Conservation (phyloP, 1,140 invertebrate genomes). For the Teleopsis dalmanni region DNA sequence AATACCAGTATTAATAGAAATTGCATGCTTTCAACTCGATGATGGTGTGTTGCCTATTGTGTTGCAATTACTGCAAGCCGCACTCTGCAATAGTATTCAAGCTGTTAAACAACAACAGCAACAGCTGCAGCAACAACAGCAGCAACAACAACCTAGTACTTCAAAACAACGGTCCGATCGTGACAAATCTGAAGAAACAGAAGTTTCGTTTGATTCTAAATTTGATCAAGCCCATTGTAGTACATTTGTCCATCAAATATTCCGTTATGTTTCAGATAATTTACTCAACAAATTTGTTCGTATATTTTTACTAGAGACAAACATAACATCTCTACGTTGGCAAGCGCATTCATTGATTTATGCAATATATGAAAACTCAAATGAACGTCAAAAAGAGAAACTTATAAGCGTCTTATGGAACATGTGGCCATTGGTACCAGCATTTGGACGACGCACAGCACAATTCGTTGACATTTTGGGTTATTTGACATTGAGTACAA, state of each 20-base stretch:
- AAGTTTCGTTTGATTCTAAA: slow-evolving; percentile 50
- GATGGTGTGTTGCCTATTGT: slow-evolving; percentile 90
- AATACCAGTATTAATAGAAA: slow-evolving; percentile 69
- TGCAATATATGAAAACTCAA: slow-evolving; percentile 81
- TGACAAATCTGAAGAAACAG: slow-evolving; percentile 62
- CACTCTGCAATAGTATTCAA: slow-evolving; percentile 58
- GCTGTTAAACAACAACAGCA: slow-evolving; percentile 26
- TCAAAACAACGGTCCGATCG: slow-evolving; percentile 50
- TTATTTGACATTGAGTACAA: slow-evolving; percentile 80
- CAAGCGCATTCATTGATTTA: slow-evolving; percentile 84
- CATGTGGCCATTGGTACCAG: slow-evolving; percentile 83
- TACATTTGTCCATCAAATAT: slow-evolving; percentile 63
- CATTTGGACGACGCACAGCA: slow-evolving; percentile 85
- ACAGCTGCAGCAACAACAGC: slow-evolving; percentile 9
- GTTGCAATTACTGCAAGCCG: slow-evolving; percentile 80
- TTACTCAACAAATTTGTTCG: slow-evolving; percentile 75
- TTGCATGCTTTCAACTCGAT: slow-evolving; percentile 71
- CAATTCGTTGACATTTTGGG: slow-evolving; percentile 95
- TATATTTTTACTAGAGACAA: slow-evolving; percentile 88
- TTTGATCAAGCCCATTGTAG: slow-evolving; percentile 65
- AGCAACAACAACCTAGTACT: slow-evolving; percentile 15
- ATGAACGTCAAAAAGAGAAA: slow-evolving; percentile 64
- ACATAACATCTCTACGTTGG: slow-evolving; percentile 87
- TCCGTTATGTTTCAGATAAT: slow-evolving; percentile 58
- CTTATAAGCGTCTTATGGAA: slow-evolving; percentile 81